Conservation (phyloP, 1,140 invertebrate genomes). For the Philopotamus ludificatus region DNA sequence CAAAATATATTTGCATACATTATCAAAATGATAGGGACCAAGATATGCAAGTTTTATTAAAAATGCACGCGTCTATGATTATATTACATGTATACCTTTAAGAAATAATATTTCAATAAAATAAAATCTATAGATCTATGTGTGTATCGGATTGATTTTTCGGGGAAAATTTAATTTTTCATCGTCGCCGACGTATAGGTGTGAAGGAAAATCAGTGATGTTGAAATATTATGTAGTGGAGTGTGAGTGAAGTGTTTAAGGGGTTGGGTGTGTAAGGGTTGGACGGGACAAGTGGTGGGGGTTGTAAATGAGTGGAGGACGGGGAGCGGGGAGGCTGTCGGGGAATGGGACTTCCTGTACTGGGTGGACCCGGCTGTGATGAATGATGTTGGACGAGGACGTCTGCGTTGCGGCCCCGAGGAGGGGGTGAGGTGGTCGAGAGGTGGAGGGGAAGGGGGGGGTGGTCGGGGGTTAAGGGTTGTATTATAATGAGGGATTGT, state of each 20-base stretch:
- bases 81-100: too few species aligned
- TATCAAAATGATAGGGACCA: neutral
- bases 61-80: neutral
- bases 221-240: constrained; percentile 16
- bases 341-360: constrained; percentile 14
- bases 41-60: neutral
- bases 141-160: neutral
- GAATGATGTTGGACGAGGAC: constrained; percentile 22
- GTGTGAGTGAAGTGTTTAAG: constrained; percentile 16
- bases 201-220: constrained; percentile 1
- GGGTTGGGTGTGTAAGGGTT: constrained; percentile 12
- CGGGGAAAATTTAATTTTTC: too few species aligned
- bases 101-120: too few species aligned
- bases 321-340: neutral
- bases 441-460: neutral
- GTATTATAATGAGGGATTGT: constrained; percentile 40
- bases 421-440: constrained; percentile 20
- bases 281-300: constrained; percentile 14
- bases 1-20: constrained; percentile 38
- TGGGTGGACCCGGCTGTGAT: constrained; percentile 32
- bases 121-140: neutral
- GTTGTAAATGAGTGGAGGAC: constrained; percentile 22
- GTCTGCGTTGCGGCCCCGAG: neutral
- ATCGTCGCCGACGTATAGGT: too few species aligned
- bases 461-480: constrained; percentile 14